A percentile compares a stretch with the other conserved stretches of the same genome.
phyloP scores from a whole-genome alignment of 1,140 invertebrate genomes.

The Holcopasites calliopsidis region DNA sequence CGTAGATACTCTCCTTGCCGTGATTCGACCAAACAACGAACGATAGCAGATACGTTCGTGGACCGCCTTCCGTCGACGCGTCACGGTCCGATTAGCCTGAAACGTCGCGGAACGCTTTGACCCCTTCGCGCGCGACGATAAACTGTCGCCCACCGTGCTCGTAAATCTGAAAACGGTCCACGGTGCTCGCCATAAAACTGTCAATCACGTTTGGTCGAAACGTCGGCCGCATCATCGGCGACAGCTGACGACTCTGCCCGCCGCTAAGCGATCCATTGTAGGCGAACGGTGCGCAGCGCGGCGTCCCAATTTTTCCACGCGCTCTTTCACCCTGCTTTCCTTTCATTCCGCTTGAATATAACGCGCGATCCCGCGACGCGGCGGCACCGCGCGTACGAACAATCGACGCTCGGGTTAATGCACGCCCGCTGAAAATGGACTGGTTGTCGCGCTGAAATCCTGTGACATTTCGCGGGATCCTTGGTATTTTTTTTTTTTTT shows the following conservation, averaged over 20 bases:
- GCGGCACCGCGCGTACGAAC: slow-evolving; percentile 16
- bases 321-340: slow-evolving; percentile 23
- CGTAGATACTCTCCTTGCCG: too few relatives aligned
- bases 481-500: too few relatives aligned
- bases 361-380: background rate
- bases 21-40: background rate
- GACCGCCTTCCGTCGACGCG: slow-evolving; percentile 3
- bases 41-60: background rate
- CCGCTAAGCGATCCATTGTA: slow-evolving; percentile 73
- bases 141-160: slow-evolving; percentile 45
- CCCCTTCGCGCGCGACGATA: slow-evolving; percentile 17
- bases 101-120: slow-evolving; percentile 43
- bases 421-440: slow-evolving; percentile 30
- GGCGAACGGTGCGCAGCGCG: slow-evolving; percentile 53
- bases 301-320: slow-evolving; percentile 55
- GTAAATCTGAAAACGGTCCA: slow-evolving; percentile 68
- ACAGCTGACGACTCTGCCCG: slow-evolving; percentile 72
- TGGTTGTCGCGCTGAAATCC: slow-evolving; percentile 6
- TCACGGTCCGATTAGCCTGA: slow-evolving; percentile 50
- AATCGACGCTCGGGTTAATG: slow-evolving; percentile 38
- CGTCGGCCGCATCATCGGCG: slow-evolving; percentile 56
- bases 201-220: slow-evolving; percentile 70
- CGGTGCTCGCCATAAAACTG: slow-evolving; percentile 71
- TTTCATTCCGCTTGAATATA: slow-evolving; percentile 7
- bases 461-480: slow-evolving; percentile 5